Evolutionary conservation across 2,113 vertebrate genomes (phyloP).

Genomic region (Pomatorhinus ruficollis): DNA sequence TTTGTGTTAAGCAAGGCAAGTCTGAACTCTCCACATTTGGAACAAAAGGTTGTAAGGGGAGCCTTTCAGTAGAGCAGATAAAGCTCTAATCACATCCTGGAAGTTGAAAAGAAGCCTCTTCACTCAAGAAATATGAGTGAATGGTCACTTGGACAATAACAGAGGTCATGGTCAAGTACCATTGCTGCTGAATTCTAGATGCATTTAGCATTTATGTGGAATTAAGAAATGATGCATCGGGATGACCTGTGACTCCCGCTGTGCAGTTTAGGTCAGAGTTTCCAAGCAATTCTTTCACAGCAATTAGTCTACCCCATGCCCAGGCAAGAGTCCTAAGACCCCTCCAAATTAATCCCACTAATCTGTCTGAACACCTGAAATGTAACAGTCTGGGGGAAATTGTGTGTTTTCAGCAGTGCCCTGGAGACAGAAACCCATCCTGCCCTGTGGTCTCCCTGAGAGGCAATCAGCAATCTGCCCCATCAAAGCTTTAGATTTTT

Average conservation of each 20-base stretch:
- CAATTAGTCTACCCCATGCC: not conserved
- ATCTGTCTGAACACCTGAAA: not conserved
- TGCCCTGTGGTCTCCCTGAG: fast-evolving
- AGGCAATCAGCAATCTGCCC: not conserved
- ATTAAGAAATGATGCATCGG: not conserved
- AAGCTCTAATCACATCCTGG: not conserved
- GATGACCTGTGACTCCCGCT: not conserved
- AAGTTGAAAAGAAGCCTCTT: not conserved
- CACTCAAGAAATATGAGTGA: not conserved
- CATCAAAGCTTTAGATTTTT: not conserved
- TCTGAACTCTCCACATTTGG: not conserved
- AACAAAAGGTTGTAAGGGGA: not conserved
- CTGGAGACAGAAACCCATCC: not conserved
- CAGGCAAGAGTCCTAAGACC: not conserved
- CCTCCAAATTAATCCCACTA: not conserved
- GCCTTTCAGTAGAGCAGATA: not conserved
- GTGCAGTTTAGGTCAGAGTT: not conserved
- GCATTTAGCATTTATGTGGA: not conserved
- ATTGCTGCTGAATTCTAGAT: not conserved
- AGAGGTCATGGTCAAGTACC: not conserved
- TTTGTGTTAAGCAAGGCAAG: not conserved
- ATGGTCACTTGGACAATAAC: not conserved
- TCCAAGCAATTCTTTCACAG: not conserved
- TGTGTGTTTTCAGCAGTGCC: not conserved
- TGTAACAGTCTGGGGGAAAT: not conserved